Conservation (phyloP, 2,113 vertebrate species). For the Polyodon spathula region DNA sequence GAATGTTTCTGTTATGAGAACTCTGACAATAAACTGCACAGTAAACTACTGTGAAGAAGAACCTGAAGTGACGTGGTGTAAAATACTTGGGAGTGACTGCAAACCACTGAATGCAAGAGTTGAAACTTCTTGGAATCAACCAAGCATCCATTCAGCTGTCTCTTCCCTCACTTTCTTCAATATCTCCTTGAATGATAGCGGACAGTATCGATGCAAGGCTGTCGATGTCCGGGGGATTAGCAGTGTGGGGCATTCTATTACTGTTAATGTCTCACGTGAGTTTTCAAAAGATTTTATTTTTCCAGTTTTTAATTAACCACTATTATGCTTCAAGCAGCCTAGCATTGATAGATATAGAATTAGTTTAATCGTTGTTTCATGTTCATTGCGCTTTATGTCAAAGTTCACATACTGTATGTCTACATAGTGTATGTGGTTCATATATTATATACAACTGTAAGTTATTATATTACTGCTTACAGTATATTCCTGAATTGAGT, state of each 20-base stretch:
- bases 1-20: not conserved
- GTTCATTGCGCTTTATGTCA: no score
- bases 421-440: no score
- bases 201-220: conserved; percentile 34
- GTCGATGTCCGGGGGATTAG: rapidly evolving
- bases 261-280: conserved; percentile 38
- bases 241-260: not conserved
- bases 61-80: conserved; percentile 32
- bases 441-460: no score
- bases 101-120: not conserved
- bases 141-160: rapidly evolving
- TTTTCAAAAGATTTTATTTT: not conserved
- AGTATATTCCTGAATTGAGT: no score
- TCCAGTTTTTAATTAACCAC: no score
- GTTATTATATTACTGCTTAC: no score
- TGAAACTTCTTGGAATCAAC: not conserved
- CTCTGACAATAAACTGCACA: conserved; percentile 32
- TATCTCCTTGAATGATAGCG: conserved; percentile 20
- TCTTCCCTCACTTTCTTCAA: conserved; percentile 25
- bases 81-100: rapidly evolving
- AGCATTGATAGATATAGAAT: no score
- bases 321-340: not conserved
- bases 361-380: no score
- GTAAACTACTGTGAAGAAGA: not conserved
- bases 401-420: no score